Percentiles rank a stretch among this genome's conserved stretches.
Conservation (phyloP, 2,888 invertebrate species). For the Gnatocerus cornutus region DNA sequence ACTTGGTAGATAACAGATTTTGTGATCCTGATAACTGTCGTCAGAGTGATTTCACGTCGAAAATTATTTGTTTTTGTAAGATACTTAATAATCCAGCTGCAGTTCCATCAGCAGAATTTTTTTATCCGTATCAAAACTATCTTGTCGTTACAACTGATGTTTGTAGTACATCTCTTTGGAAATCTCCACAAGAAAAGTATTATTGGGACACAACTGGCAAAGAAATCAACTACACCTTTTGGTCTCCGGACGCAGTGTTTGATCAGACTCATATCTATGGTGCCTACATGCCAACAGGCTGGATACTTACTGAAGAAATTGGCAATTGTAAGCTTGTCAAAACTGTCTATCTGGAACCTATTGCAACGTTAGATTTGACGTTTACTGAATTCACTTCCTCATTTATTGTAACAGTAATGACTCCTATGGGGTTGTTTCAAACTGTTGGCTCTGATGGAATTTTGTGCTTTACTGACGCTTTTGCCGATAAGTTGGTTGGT, state of each 20-base stretch:
- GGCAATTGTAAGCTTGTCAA: too few relatives aligned
- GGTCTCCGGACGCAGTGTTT: slow-evolving; percentile 12
- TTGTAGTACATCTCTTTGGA: background rate
- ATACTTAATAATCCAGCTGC: background rate
- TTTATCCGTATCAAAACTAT: slow-evolving; percentile 10
- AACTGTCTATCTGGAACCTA: too few relatives aligned
- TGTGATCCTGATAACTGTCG: background rate
- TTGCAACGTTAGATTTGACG: too few relatives aligned
- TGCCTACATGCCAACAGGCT: background rate
- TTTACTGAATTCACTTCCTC: too few relatives aligned
- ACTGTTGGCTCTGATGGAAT: too few relatives aligned
- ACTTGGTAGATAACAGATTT: background rate
- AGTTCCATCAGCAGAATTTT: background rate
- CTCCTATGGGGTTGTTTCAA: too few relatives aligned
- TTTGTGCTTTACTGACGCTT: too few relatives aligned
- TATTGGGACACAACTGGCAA: background rate
- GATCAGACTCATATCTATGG: background rate
- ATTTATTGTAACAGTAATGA: too few relatives aligned
- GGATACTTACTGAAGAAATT: slow-evolving; percentile 4
- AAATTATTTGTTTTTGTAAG: slow-evolving; percentile 58
- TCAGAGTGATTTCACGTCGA: slow-evolving; percentile 52
- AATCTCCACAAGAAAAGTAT: background rate
- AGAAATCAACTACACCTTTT: slow-evolving; percentile 5
- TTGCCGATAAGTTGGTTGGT: too few relatives aligned
- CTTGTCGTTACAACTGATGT: background rate